A percentile compares a stretch with the other conserved stretches of the same genome.
Evolutionary conservation across 2,888 invertebrate species (phyloP).

Genomic region (Apocheima hispidaria): DNA sequence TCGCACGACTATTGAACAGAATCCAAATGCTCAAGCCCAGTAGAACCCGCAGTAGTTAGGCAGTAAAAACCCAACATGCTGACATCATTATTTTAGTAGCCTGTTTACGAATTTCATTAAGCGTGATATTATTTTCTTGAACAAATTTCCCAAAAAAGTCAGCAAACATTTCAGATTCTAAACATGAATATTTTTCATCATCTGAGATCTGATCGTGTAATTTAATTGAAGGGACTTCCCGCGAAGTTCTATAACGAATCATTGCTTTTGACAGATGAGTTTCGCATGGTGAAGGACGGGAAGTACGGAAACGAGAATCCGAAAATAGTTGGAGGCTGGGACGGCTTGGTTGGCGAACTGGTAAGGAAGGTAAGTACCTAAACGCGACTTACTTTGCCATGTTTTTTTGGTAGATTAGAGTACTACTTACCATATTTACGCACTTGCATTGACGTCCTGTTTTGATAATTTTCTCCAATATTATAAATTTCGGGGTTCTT

Average conservation of each 20-base stretch:
- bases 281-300: slow-evolving; percentile 94
- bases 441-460: not conserved
- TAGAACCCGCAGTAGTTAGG: too few species aligned
- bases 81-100: too few species aligned
- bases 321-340: slow-evolving; percentile 93
- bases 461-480: not conserved
- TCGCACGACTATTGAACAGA: too few species aligned
- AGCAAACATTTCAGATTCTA: not conserved
- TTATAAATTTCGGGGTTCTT: too few species aligned
- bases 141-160: too few species aligned
- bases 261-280: slow-evolving; percentile 88
- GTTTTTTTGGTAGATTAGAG: not conserved
- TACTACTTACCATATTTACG: not conserved
- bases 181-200: slow-evolving; percentile 5
- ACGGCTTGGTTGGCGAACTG: slow-evolving; percentile 96
- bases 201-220: slow-evolving; percentile 9
- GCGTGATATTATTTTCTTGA: too few species aligned
- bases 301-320: slow-evolving; percentile 94
- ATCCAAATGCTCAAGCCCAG: too few species aligned
- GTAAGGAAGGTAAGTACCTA: slow-evolving; percentile 91
- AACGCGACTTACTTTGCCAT: not conserved
- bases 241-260: slow-evolving; percentile 20
- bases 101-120: too few species aligned
- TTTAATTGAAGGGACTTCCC: slow-evolving; percentile 19
- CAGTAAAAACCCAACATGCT: too few species aligned